Base-by-base conservation (phyloP, 1,140 invertebrate species). In the Drosophila azteca region DNA sequence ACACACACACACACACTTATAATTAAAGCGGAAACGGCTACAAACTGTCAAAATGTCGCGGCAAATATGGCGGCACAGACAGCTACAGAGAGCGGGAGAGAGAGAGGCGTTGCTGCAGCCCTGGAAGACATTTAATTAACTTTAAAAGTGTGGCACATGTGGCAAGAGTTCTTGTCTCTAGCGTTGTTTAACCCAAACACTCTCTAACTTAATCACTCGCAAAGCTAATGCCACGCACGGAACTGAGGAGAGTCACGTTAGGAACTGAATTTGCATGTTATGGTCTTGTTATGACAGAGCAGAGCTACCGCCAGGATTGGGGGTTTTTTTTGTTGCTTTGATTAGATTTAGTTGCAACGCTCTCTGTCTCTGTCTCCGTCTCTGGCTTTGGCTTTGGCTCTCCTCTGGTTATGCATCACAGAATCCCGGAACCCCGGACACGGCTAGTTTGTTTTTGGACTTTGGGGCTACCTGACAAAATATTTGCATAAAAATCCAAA, bases 401-500 rank as follows among this genome's bases (percentile, higher is more conserved):
- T 13, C 8, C 41, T 17, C 64, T 57, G 50, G 66, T 68, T 31
- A 31, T 39, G 4, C 11, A 39, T 13, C 35, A 39, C 11, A 13
- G 35, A 39, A 13, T 13, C 35, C 11, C 17, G 17, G 11, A 11
- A 13, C 3, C 35, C 11, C 35, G 35, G 35, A 11, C 72, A 76
- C 31, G 72, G 72, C 46, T 77, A 67, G 73, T 77, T 77, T 77
- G 76, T 77, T 77, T 61, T 76, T 59, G 62, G 71, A 64, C 61
- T 74, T 66, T 74, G 48, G 55, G 62, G 73, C 72, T 71, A 71
- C 74, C 83, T 87, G 78, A 62, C 74, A 82, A 64, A 87, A 87
- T 88, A 88, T 87, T 87, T 88, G 85, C 84, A 79, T 78, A 88
- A 87, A 85, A 87, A 82, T 87, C 59, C 63, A 43, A 50, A 63